phyloP scores from a whole-genome alignment of 2,888 invertebrate species.

The Bombylius major region DNA sequence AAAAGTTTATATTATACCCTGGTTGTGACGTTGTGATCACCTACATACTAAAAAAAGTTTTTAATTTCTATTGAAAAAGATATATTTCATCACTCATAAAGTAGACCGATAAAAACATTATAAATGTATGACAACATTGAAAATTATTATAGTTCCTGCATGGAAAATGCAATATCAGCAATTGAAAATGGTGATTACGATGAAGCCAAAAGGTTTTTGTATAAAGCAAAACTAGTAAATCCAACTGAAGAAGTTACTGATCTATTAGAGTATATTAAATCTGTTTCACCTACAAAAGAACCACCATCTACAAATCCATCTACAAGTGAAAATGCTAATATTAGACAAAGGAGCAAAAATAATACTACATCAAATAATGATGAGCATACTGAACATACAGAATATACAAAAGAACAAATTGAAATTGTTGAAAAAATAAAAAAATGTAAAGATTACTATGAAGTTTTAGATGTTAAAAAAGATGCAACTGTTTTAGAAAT shows the following conservation, averaged over 20 bases:
- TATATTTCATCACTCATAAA: too few species aligned
- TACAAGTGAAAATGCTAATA: background rate
- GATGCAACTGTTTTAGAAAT: slow-evolving; percentile 54
- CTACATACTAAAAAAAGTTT: too few species aligned
- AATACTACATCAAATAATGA: background rate
- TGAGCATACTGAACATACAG: slow-evolving; percentile 20
- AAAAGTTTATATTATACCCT: too few species aligned
- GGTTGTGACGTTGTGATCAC: too few species aligned
- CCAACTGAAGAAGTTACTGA: background rate
- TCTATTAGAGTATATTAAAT: background rate
- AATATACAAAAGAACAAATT: slow-evolving; percentile 63
- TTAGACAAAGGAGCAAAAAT: background rate
- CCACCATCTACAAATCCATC: too few species aligned
- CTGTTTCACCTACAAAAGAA: background rate
- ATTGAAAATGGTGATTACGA: too few species aligned
- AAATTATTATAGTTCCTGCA: too few species aligned
- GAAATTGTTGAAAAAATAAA: slow-evolving; percentile 48
- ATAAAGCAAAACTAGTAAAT: background rate
- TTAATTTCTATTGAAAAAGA: too few species aligned
- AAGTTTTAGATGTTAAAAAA: slow-evolving; percentile 54
- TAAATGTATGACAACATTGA: too few species aligned
- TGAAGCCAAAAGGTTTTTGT: too few species aligned
- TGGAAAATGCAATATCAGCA: too few species aligned
- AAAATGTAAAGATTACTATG: slow-evolving; percentile 64
- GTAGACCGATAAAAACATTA: too few species aligned